Evolutionary conservation across 37 sponge, comb jelly and placozoan genomes (phyloP), one percentile per base, ranked within the genome.

Genomic region (Diacarnus erythraeanus): DNA sequence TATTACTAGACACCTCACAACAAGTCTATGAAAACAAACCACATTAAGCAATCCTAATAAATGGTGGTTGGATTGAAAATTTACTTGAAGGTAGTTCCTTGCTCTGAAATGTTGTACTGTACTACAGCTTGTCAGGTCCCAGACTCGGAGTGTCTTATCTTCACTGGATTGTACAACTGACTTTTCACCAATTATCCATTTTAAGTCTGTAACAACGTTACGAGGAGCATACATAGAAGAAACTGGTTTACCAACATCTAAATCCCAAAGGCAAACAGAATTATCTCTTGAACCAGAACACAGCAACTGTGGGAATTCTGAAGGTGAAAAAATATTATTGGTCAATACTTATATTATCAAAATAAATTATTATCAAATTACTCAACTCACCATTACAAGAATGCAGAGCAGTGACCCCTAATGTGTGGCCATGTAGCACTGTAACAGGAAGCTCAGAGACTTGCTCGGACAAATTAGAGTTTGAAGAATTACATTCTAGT

Each of bases 231-330:
- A 30, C 59, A 76, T 56, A 8, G 58, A 51, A 40, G 74, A 57
- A 18, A 87, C 25, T 10, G 75, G 78, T 0, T 33, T 42, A 17
- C 83, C 72, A 23, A 66, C 87, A 29, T 63, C 59, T 1, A 79
- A 8, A 67, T 91, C 84, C 92, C 92, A 91, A 18, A 91, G 65
- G 63, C 88, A 74, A 1, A 91, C 80, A 0, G 80, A 77, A 38
- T 87, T 91, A 44, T 91, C 92, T 29, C 92, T 35, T 17, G 87
- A 87, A 1, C 92, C 92, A 59, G 87, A 87, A 39, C 77, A 77
- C 56, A 91, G 78, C 43, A 81, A 57, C 10, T 85, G 44, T 1
- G 71, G 64, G 25, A 71, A 38, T 9, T 47, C 82, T 75, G 74
- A 43, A 67, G 10, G 12, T 47, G n/a, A n/a, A n/a, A n/a, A n/a